phyloP scores from a whole-genome alignment of 1,140 invertebrate species.

The Colletes gigas region DNA sequence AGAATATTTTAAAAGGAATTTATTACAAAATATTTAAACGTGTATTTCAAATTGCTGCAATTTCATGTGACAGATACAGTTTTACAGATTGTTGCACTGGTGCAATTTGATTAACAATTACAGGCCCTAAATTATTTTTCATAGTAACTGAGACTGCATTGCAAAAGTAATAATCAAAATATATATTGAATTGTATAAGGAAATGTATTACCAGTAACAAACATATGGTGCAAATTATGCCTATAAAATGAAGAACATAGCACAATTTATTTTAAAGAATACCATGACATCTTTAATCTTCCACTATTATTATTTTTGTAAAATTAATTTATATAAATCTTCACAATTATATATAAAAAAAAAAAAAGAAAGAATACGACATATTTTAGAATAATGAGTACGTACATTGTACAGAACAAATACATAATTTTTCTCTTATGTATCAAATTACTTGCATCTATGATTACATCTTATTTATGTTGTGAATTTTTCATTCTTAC shows the following conservation, averaged over 20 bases:
- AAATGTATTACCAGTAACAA: slow-evolving; percentile 45
- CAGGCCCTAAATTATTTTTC: slow-evolving; percentile 52
- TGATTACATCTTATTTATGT: slow-evolving; percentile 45
- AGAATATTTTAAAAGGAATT: slow-evolving; percentile 45
- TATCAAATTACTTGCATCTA: slow-evolving; percentile 47
- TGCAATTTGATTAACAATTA: slow-evolving; percentile 42
- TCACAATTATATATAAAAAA: slow-evolving; percentile 6
- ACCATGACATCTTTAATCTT: slow-evolving; percentile 46
- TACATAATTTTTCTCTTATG: slow-evolving; percentile 13
- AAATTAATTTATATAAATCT: slow-evolving; percentile 54
- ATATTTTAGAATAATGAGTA: slow-evolving; percentile 39
- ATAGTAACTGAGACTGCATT: slow-evolving; percentile 37
- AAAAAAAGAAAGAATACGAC: slow-evolving; percentile 8
- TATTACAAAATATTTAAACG: slow-evolving; percentile 35
- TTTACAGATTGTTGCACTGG: slow-evolving; percentile 49
- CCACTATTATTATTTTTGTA: slow-evolving; percentile 52
- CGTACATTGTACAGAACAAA: slow-evolving; percentile 52
- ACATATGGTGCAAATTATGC: slow-evolving; percentile 51
- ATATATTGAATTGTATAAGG: slow-evolving; percentile 47
- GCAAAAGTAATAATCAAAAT: slow-evolving; percentile 63
- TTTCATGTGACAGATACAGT: slow-evolving; percentile 48
- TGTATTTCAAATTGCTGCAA: slow-evolving; percentile 28
- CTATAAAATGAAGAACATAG: slow-evolving; percentile 53
- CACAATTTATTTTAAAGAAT: slow-evolving; percentile 63
- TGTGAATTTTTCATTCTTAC: slow-evolving; percentile 26